Evolutionary conservation across 2,113 vertebrate species (phyloP), one percentile per base, ranked within the genome.

Genomic region (Panurus biarmicus): DNA sequence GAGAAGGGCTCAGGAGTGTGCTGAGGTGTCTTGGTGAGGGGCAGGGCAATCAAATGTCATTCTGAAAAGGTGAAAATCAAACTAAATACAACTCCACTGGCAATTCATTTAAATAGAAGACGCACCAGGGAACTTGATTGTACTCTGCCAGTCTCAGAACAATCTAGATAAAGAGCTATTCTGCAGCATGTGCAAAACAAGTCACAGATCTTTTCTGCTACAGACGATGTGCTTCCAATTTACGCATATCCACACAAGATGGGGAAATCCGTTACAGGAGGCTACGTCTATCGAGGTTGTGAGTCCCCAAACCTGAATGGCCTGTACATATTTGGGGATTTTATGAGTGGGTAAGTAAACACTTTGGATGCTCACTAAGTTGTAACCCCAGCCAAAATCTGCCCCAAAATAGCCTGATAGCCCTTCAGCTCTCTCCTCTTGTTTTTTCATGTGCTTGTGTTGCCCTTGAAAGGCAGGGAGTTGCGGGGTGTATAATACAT

Each of bases 281-380:
- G 99, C 33, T 99, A 99, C 1, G 96, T 99, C 69, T 99, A 99
- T 93, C 96, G 99, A 62, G 99, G 99, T 56, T 99, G 99, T 3
- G 98, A 99, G 96, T 98, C 98, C 96, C 99, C 99, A 51, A 99
- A 99, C 94, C 93, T 99, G 86, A 99, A 99, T 3, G 99, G 99
- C 73, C 98, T 99, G 88, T 99, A 99, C 96, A 98, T 99, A 97
- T 99, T 99, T 73, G 99, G 99, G 85, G 99, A 99, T 96, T 99
- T 99, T 96, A 99, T 99, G 99, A 99, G 98, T 16, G 99, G 99
- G 99, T 99, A 97, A 96, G 98, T 97, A 79, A 66, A 62, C 22
- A n/a, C 5, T 51, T 80, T 40, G 36, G 40, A 42, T 12, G 17
- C 16, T 60, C 23, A 12, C 14, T 33, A 23, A 74, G n/a, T 64